A percentile compares a stretch with the other conserved stretches of the same genome.
Evolutionary conservation across 2,797 vertebrate species (phyloP).

Genomic region (Sebastes iracundus): DNA sequence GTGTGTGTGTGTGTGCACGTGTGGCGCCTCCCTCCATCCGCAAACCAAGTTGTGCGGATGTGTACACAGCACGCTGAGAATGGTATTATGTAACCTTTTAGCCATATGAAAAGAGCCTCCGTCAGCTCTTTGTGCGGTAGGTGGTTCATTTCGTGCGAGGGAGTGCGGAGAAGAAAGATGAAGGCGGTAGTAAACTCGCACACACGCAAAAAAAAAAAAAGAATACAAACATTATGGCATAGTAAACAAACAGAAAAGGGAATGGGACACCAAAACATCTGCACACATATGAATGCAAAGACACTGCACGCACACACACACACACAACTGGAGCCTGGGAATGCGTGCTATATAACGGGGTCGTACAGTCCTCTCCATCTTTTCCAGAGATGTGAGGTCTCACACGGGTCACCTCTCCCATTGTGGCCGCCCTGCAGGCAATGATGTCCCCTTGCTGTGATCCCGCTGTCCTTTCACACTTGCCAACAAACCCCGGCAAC

Average conservation of each 20-base stretch:
- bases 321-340: background rate
- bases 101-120: conserved; percentile 69
- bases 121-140: conserved; percentile 77
- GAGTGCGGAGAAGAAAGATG: conserved; percentile 44
- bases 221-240: conserved; percentile 14
- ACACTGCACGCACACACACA: background rate
- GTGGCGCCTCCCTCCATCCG: background rate
- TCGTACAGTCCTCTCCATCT: conserved; percentile 23
- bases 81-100: conserved; percentile 79
- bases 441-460: conserved; percentile 61
- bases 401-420: conserved; percentile 63
- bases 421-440: conserved; percentile 62
- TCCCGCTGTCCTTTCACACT: conserved; percentile 56
- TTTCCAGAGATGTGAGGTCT: conserved; percentile 53
- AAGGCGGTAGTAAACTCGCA: conserved; percentile 34
- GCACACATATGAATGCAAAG: background rate
- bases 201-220: background rate
- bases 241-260: conserved; percentile 34
- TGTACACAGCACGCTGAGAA: conserved; percentile 56
- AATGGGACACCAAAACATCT: background rate
- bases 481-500: conserved; percentile 49
- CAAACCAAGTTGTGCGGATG: conserved; percentile 19
- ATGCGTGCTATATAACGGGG: conserved; percentile 8
- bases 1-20: conserved; percentile 29
- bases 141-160: conserved; percentile 59